Conservation (phyloP, 2,797 vertebrate species). For the Leuciscus waleckii region DNA sequence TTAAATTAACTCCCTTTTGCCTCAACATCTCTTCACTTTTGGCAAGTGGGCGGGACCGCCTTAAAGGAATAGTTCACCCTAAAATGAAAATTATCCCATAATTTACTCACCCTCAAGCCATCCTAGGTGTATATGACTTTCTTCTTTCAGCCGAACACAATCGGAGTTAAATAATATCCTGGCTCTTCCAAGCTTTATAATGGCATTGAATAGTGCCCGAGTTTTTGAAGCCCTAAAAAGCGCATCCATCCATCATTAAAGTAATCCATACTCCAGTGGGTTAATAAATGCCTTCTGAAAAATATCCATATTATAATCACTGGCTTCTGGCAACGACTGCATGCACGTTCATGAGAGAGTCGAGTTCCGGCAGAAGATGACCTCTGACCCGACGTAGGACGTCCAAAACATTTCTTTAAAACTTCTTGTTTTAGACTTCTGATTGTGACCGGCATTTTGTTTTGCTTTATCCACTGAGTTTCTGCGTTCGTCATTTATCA, state of each 20-base stretch:
- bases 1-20: too few species aligned
- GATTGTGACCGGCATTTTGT: background rate
- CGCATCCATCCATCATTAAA: background rate
- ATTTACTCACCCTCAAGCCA: background rate
- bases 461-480: background rate
- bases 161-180: background rate
- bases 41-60: too few species aligned
- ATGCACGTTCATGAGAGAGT: background rate
- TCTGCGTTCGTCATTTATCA: background rate
- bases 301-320: background rate
- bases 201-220: background rate
- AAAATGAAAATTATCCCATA: background rate
- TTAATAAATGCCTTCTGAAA: background rate
- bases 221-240: background rate
- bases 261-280: background rate
- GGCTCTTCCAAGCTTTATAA: background rate
- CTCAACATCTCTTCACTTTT: too few species aligned
- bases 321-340: background rate
- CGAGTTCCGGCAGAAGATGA: background rate
- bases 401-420: background rate
- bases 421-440: background rate
- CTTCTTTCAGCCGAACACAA: background rate
- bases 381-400: background rate
- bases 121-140: background rate
- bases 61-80: background rate